A percentile compares a stretch with the other conserved stretches of the same genome.
Evolutionary conservation across 2,888 invertebrate species (phyloP).

Genomic region (Heliconius sara): DNA sequence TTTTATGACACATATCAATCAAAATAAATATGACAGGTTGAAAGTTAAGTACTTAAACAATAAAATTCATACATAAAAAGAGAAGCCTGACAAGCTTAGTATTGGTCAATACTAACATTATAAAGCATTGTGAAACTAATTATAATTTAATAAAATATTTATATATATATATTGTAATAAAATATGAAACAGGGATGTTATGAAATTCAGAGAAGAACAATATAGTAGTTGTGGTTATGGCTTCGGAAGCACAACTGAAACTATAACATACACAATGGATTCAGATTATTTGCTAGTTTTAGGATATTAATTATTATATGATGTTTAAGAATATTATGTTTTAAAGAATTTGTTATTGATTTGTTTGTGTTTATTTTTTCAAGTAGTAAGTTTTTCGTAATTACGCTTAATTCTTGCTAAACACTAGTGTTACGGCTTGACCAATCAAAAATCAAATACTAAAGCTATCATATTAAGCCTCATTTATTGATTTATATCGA

Average conservation of each 20-base stretch:
- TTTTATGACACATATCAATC: conserved; percentile 28
- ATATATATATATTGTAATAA: not conserved
- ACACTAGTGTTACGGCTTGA: too few relatives aligned
- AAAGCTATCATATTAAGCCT: too few relatives aligned
- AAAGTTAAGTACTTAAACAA: conserved; percentile 1
- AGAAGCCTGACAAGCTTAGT: not conserved
- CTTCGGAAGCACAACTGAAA: too few relatives aligned
- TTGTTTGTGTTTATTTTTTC: not conserved
- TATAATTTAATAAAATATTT: not conserved
- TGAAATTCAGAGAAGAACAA: not conserved
- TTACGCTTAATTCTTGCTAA: too few relatives aligned
- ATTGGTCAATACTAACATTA: not conserved
- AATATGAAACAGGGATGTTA: not conserved
- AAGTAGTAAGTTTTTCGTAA: not conserved
- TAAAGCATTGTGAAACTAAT: not conserved
- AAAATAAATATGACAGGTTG: conserved; percentile 31
- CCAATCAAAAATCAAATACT: too few relatives aligned
- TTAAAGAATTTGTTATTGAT: too few relatives aligned
- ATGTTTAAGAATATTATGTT: too few relatives aligned
- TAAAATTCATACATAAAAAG: conserved; percentile 1
- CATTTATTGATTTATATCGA: not conserved
- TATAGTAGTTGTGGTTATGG: too few relatives aligned
- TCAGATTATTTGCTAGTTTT: not conserved
- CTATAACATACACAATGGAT: too few relatives aligned
- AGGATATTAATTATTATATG: too few relatives aligned